phyloP scores from a whole-genome alignment of 2,797 vertebrate species.

The Monodelphis domestica region DNA sequence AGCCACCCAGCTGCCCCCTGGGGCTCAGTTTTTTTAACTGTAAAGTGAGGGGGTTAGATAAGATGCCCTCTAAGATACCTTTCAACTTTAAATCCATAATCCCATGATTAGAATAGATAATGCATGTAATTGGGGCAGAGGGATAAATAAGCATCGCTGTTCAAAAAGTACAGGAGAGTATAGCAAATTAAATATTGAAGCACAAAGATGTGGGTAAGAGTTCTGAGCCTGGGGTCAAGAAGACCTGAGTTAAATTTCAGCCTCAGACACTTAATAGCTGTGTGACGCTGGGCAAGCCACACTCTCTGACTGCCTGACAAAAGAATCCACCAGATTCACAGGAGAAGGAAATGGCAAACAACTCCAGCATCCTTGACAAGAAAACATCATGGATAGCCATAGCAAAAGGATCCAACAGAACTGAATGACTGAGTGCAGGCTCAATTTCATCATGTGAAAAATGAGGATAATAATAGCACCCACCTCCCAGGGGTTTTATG shows the following conservation, averaged over 20 bases:
- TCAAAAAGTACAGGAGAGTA: not conserved
- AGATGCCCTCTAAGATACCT: not conserved
- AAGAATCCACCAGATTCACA: too few species aligned
- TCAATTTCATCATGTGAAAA: not conserved
- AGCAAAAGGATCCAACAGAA: too few species aligned
- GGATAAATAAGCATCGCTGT: not conserved
- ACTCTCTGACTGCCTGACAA: too few species aligned
- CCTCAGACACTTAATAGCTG: not conserved
- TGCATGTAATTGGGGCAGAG: not conserved
- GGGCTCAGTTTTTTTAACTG: not conserved
- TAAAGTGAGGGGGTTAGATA: not conserved
- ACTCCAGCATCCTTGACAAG: too few species aligned
- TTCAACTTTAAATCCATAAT: not conserved
- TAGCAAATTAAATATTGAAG: not conserved
- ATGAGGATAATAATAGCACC: not conserved
- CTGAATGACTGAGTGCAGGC: too few species aligned
- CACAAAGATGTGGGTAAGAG: not conserved
- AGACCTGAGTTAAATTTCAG: not conserved
- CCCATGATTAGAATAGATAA: not conserved
- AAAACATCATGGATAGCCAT: too few species aligned
- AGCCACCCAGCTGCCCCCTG: too few species aligned
- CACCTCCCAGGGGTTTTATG: not conserved
- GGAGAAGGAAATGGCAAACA: too few species aligned
- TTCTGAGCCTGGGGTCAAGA: not conserved
- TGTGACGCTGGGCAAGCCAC: not conserved